Evolutionary conservation across 2,113 vertebrate species (phyloP), one percentile per base, ranked within the genome.

Genomic region (human): DNA sequence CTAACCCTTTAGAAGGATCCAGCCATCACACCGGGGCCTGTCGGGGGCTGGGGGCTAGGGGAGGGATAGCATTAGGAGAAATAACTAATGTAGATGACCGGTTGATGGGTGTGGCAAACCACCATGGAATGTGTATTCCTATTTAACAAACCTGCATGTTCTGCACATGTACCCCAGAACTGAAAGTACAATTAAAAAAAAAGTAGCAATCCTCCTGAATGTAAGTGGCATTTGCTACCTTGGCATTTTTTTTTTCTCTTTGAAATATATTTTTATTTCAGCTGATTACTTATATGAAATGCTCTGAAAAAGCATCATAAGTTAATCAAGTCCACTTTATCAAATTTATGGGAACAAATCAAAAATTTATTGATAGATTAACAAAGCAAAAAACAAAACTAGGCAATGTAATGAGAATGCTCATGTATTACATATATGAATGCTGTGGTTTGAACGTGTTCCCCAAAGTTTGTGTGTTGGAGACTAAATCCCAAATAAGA

Each of bases 211-310:
- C 86, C 82, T 25, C 32, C 16, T 5, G 80, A 76, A 97, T 40
- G 96, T 96, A 89, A 70, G 72, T 1, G 78, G 23, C 38, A 64
- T 89, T 73, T 94, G 18, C 11, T 20, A 0, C 0, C 4, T 75
- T 96, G 9, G n/a, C 13, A 12, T 57, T 45, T 45, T 43, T 43
- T 43, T 55, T 89, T 79, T 57, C 17, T 80, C 2, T 59, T 91
- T 18, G 91, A 86, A 55, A 12, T 83, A 17, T 72, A 81, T 14
- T 96, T 96, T 98, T 27, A 79, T 23, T 32, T 94, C 12, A 80
- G 5, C 50, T 88, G 80, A 22, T 94, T 7, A 96, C 50, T 23
- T 14, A 85, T 20, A 12, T 73, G 11, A 75, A 66, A 30, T 32
- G n/a, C 9, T 93, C 12, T 90, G 35, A 38, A 27, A 70, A 96